These are phyloP conservation scores for Drosophila histrio DNA, from an alignment of 2,888 invertebrate genomes.

Conservation along the genomic window DNA sequence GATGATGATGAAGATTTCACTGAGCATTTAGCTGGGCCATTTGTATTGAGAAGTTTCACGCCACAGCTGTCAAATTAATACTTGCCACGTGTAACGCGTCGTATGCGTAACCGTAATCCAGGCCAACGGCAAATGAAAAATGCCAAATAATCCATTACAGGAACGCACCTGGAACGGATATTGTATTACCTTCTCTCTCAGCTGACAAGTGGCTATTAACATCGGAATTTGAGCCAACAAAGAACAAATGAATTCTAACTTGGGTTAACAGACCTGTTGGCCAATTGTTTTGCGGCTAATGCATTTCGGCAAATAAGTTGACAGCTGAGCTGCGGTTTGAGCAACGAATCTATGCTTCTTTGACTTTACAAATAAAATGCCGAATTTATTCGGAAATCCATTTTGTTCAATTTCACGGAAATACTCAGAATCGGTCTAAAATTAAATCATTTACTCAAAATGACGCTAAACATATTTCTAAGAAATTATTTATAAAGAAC, in stretches of 20 bases:
- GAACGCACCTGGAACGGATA: not conserved
- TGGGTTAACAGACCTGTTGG: conserved; percentile 28
- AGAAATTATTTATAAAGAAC: not conserved
- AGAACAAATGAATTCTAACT: conserved; percentile 2
- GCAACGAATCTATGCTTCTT: not conserved
- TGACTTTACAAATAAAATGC: not conserved
- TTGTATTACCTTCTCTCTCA: not conserved
- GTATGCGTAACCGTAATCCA: conserved; percentile 49
- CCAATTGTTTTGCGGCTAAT: conserved; percentile 1
- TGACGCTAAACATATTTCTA: too few relatives aligned
- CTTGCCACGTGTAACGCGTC: conserved; percentile 63
- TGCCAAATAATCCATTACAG: conserved; percentile 66
- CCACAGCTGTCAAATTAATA: conserved; percentile 66
- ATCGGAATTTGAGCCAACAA: conserved; percentile 21
- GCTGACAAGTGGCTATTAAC: conserved; percentile 33
- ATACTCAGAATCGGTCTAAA: not conserved
- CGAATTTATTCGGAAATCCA: not conserved
- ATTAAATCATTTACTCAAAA: not conserved
- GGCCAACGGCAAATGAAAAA: conserved; percentile 58
- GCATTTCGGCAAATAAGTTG: not conserved
- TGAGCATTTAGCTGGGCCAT: conserved; percentile 41
- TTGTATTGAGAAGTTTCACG: conserved; percentile 35
- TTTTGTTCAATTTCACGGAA: not conserved
- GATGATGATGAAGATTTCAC: conserved; percentile 30
- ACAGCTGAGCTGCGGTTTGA: not conserved